Conservation (phyloP, 2,797 vertebrate species). For the Otolemur crassicaudatus region DNA sequence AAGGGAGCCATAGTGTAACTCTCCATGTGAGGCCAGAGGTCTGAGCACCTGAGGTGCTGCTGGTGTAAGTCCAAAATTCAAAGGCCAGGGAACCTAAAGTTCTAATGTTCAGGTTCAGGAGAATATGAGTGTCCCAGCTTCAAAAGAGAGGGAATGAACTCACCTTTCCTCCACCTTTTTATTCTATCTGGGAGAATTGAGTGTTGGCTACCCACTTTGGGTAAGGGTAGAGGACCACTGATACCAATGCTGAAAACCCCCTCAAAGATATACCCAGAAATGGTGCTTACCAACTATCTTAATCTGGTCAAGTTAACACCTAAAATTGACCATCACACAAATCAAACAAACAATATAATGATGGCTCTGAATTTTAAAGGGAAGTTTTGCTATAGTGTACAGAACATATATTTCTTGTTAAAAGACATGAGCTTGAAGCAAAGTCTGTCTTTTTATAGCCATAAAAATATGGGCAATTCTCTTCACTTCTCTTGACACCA, state of each 20-base stretch:
- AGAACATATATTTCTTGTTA: neutral
- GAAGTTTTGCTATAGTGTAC: neutral
- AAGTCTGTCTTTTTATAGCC: neutral
- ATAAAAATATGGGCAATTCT: neutral
- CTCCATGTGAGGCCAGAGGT: neutral
- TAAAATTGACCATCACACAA: neutral
- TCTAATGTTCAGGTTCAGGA: neutral
- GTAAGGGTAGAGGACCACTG: neutral
- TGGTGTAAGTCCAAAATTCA: neutral
- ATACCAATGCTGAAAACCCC: neutral
- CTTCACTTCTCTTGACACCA: neutral
- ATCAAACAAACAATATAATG: neutral
- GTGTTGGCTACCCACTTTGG: neutral
- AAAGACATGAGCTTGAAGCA: neutral
- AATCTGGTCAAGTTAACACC: neutral
- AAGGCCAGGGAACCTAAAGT: neutral
- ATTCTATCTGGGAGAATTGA: neutral
- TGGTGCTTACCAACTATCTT: neutral
- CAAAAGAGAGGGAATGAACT: neutral
- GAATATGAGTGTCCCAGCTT: neutral
- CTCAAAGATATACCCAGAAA: neutral
- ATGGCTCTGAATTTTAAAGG: constrained; percentile 9
- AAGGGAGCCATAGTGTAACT: neutral
- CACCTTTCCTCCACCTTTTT: neutral
- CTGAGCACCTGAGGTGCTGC: neutral